phyloP scores from a whole-genome alignment of 1,140 invertebrate species.

The Phocides pigmalion region DNA sequence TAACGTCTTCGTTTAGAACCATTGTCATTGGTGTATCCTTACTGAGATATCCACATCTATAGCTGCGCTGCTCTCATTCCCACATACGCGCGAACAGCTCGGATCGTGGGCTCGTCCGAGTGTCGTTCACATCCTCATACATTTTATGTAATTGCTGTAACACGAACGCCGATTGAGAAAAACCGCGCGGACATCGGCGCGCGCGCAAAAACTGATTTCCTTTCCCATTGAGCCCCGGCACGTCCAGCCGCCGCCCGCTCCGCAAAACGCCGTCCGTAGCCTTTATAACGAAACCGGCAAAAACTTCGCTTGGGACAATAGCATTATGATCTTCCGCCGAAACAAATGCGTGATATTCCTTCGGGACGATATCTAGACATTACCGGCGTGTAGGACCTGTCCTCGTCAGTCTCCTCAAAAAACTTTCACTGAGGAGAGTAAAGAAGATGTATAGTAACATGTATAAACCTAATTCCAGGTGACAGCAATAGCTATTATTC shows the following conservation, averaged over 20 bases:
- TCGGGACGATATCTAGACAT: neutral
- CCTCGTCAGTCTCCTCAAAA: no score
- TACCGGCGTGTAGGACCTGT: neutral
- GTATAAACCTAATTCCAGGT: no score
- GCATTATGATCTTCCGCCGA: conserved; percentile 17
- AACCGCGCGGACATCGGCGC: conserved; percentile 41
- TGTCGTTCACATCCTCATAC: conserved; percentile 42
- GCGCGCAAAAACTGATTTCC: conserved; percentile 47
- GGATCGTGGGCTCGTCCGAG: conserved; percentile 8
- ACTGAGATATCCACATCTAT: conserved; percentile 17
- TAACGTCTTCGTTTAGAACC: neutral
- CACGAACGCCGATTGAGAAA: conserved; percentile 41
- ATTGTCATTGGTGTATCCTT: neutral
- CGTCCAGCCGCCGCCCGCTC: conserved; percentile 9
- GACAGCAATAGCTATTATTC: no score
- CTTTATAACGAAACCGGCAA: conserved; percentile 23
- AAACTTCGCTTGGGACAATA: conserved; percentile 18
- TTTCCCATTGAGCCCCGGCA: conserved; percentile 45
- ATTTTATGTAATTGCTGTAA: conserved; percentile 51
- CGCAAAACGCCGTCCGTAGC: neutral
- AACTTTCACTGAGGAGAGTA: no score
- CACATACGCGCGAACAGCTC: conserved; percentile 1
- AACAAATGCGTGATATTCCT: neutral
- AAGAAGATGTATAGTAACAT: no score
- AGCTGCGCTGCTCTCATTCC: conserved; percentile 12